Evolutionary conservation across 2,888 invertebrate genomes (phyloP).

Genomic region (Bombylius major): DNA sequence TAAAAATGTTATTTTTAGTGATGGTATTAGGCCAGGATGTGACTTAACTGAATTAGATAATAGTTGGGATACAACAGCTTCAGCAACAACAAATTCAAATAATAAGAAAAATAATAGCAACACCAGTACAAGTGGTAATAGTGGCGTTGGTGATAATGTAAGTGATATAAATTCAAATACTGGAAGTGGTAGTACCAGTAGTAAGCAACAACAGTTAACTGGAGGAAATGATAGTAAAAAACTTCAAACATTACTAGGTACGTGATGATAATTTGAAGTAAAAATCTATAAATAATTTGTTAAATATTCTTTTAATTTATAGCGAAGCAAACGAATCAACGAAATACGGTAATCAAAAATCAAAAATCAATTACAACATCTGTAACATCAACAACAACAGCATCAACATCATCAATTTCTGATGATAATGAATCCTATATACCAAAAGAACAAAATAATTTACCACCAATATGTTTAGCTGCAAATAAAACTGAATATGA

Average conservation of each 20-base stretch:
- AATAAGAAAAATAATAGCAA: not conserved
- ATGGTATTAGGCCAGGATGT: slow-evolving; percentile 78
- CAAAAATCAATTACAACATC: too few species aligned
- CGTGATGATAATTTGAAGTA: too few species aligned
- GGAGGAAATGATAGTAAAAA: not conserved
- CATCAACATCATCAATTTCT: slow-evolving; percentile 19
- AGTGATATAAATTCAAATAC: not conserved
- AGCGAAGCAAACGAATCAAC: not conserved
- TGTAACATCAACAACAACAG: not conserved
- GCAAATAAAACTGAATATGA: slow-evolving; percentile 25
- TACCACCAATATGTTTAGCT: slow-evolving; percentile 41
- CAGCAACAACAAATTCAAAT: not conserved
- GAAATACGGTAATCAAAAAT: too few species aligned
- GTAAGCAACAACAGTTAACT: not conserved
- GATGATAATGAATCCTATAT: slow-evolving; percentile 29
- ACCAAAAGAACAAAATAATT: slow-evolving; percentile 35
- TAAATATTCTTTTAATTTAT: not conserved
- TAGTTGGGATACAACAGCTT: slow-evolving; percentile 36
- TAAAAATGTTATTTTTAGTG: slow-evolving; percentile 77
- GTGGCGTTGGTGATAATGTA: too few species aligned
- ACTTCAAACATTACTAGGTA: slow-evolving; percentile 17
- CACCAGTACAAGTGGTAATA: too few species aligned
- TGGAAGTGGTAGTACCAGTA: not conserved
- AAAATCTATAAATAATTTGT: not conserved
- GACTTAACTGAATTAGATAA: slow-evolving; percentile 69